These are phyloP conservation scores for Tinea trinotella DNA, from an alignment of 2,888 invertebrate species.

Conservation along the genomic window DNA sequence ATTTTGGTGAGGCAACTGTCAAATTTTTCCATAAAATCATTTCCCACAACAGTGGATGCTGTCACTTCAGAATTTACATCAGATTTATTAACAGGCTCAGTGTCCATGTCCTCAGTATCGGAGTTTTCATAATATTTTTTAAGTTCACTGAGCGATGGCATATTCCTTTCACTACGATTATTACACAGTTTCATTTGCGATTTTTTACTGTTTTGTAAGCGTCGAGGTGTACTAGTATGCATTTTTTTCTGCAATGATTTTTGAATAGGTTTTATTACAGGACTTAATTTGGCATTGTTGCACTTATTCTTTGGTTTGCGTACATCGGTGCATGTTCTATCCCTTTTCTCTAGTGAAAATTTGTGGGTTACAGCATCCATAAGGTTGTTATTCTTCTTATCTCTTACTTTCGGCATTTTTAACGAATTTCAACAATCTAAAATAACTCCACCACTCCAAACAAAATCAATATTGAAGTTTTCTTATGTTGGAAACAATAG, in stretches of 20 bases:
- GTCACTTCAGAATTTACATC: background rate
- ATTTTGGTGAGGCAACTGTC: background rate
- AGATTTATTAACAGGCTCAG: background rate
- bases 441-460: background rate
- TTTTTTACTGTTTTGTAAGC: background rate
- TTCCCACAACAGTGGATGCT: background rate
- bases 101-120: background rate
- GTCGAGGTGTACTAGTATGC: background rate
- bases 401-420: background rate
- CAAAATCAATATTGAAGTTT: no score
- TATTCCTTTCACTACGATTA: conserved; percentile 32
- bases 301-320: background rate
- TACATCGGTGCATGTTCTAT: background rate
- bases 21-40: background rate
- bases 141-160: conserved; percentile 35
- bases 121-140: conserved; percentile 34
- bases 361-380: background rate
- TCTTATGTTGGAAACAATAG: no score
- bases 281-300: background rate
- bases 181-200: conserved; percentile 25
- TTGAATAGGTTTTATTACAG: background rate
- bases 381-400: background rate
- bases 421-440: background rate
- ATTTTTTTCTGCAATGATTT: conserved; percentile 1
- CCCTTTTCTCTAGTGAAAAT: background rate